Base-by-base conservation (phyloP, 2,797 vertebrate genomes). In the Enteromius fasciolatus region DNA sequence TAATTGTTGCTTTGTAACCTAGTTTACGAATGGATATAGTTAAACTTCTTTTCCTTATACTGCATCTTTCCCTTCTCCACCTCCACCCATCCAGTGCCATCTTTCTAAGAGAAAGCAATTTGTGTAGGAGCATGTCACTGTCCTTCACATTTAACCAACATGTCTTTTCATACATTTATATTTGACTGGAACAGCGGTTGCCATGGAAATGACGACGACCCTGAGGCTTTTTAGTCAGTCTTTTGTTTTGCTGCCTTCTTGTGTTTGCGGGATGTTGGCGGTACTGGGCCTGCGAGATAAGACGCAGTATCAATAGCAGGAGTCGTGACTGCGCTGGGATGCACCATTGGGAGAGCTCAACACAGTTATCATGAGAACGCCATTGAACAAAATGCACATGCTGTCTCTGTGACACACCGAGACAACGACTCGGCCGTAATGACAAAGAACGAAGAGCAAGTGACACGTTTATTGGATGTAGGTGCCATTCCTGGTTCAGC, bases 181-280 rank as follows among this genome's bases (percentile, higher is more conserved):
- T 81, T 77, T 73, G 69, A 76, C 76, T 82, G 63, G 76, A 83
- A 70, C 50, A 68, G 74, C 20, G 36, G 86, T 87, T 88, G 83
- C 86, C 87, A 87, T 87, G 73, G 86, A 85, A 83, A 88, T 70
- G 18, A 68, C 6, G 23, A 31, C 31, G 69, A 66, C 39, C 68
- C 83, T 57, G 59, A 78, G 77, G 54, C 39, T 78, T 81, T 52
- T 70, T 73, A 70, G 75, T 81, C 41, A 54, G 44, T 72, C 73
- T 76, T 81, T 64, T 85, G 66, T 85, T 77, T 81, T 76, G 80
- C 50, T 67, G 72, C 48, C 50, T 80, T 23, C 18, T 50, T 61
- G 41, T 41, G 54, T 80, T 81, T 76, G 78, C 59, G 33, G 79
- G 73, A 46, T 72, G 52, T 69, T 63, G 66, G 73, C 54, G 64